These are phyloP conservation scores for Drosophila aldrichi DNA, from an alignment of 2,888 invertebrate species.

Conservation along the genomic window DNA sequence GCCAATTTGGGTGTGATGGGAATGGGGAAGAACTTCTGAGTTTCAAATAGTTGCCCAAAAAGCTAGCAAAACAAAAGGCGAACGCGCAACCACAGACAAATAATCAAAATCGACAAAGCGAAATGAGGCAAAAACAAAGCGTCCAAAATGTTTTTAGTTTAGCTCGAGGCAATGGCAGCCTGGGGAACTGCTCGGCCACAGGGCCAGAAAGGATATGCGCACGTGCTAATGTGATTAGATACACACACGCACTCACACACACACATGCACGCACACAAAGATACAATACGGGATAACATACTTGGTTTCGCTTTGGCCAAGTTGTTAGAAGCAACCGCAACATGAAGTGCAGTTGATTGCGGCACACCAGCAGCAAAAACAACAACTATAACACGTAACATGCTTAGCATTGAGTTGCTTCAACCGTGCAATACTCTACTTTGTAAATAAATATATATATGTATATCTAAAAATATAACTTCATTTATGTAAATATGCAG, in stretches of 20 bases:
- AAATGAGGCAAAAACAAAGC: constrained; percentile 80
- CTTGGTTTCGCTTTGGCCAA: constrained; percentile 43
- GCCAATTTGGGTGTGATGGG: constrained; percentile 11
- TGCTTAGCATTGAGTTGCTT: neutral
- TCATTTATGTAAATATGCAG: neutral
- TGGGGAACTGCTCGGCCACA: constrained; percentile 53
- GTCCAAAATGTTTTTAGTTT: constrained; percentile 75
- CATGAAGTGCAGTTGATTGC: constrained; percentile 82
- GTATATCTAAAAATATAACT: too few relatives aligned
- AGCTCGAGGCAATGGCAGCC: constrained; percentile 59
- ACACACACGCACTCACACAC: constrained; percentile 43
- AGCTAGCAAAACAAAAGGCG: constrained; percentile 48
- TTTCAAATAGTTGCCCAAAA: constrained; percentile 66
- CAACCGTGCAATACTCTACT: neutral
- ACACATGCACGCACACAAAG: constrained; percentile 5
- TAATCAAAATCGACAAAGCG: constrained; percentile 79
- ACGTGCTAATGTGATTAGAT: constrained; percentile 81
- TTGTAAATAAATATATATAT: neutral
- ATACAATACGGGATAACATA: constrained; percentile 1
- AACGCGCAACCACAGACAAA: constrained; percentile 68
- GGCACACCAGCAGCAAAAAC: constrained; percentile 54
- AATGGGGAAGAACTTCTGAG: constrained; percentile 60
- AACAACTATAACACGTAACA: constrained; percentile 6
- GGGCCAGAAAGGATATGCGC: constrained; percentile 69
- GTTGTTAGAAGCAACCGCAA: constrained; percentile 70